Evolutionary conservation across 2,797 vertebrate species (phyloP).

Genomic region (Hippopotamyrus pictus): DNA sequence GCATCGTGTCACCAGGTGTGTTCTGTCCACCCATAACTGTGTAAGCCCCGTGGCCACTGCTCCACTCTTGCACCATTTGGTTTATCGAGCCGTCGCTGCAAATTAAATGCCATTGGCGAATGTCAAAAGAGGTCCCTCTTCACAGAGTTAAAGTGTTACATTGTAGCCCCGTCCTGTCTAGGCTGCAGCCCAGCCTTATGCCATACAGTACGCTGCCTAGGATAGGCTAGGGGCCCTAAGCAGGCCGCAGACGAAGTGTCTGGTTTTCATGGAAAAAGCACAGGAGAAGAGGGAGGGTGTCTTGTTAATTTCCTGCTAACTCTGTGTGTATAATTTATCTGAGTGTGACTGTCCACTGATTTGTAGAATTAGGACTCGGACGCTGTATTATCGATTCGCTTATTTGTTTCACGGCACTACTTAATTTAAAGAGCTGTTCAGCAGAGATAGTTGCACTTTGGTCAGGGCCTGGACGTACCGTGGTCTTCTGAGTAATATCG

Average conservation of each 20-base stretch:
- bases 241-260: background rate
- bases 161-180: background rate
- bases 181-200: background rate
- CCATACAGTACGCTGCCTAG: background rate
- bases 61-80: background rate
- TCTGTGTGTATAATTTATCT: background rate
- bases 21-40: background rate
- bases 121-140: background rate
- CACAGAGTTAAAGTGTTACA: background rate
- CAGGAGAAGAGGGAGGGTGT: background rate
- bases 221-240: background rate
- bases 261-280: background rate
- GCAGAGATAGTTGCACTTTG: background rate
- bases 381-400: background rate
- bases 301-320: slow-evolving; percentile 11
- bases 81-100: background rate
- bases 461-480: background rate
- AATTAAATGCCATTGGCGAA: background rate
- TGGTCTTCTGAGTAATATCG: background rate
- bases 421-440: background rate
- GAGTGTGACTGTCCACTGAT: slow-evolving; percentile 4
- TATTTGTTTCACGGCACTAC: background rate
- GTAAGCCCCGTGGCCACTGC: background rate
- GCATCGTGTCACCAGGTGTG: background rate
- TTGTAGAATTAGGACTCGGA: background rate